Conservation (phyloP, 2,797 vertebrate genomes). For the Phyllotis vaccarum region DNA sequence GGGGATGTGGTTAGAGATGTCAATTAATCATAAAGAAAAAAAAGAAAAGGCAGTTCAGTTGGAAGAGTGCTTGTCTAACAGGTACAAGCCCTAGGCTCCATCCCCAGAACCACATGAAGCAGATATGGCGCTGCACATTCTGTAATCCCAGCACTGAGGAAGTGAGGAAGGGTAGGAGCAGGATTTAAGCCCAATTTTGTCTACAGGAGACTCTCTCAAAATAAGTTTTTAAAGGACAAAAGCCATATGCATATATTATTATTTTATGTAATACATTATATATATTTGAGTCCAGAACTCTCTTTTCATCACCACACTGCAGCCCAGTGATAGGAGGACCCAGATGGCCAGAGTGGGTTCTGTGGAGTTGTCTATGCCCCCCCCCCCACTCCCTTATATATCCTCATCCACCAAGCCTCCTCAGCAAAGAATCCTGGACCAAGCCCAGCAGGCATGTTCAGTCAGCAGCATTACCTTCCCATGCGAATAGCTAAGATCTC, state of each 20-base stretch:
- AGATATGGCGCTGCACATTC: neutral
- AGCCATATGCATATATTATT: neutral
- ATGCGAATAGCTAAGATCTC: accelerated
- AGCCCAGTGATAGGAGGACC: accelerated
- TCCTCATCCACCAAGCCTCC: neutral
- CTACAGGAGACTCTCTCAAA: neutral
- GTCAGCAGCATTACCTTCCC: neutral
- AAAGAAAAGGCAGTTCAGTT: neutral
- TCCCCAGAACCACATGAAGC: neutral
- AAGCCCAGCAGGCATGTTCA: neutral
- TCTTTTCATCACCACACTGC: neutral
- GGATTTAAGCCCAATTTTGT: too few relatives aligned
- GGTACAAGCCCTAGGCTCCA: neutral
- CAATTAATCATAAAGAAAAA: neutral
- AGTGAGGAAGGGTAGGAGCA: neutral
- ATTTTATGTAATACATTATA: neutral
- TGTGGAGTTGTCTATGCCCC: neutral
- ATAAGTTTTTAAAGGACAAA: neutral
- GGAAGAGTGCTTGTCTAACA: too few relatives aligned
- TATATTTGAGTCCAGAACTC: neutral
- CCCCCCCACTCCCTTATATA: too few relatives aligned
- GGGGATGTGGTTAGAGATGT: neutral
- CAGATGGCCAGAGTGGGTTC: accelerated
- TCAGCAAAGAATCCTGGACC: accelerated
- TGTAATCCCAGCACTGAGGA: neutral